Conservation (phyloP, 2,113 vertebrate species). For the Pelecanoides urinatrix region DNA sequence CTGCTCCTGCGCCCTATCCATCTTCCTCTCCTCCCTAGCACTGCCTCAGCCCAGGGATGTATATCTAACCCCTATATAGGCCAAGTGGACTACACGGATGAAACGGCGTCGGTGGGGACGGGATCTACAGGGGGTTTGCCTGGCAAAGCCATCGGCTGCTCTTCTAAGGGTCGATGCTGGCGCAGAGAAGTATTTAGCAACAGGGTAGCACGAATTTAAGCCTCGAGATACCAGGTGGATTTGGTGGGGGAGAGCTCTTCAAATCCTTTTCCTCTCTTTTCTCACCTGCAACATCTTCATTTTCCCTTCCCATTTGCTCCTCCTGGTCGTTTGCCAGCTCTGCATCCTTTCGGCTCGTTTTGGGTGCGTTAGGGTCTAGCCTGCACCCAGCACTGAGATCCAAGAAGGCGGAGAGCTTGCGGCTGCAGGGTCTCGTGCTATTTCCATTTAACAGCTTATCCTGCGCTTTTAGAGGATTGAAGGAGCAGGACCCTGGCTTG, state of each 20-base stretch:
- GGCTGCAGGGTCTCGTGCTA: neutral
- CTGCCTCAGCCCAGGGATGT: neutral
- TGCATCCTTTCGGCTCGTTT: neutral
- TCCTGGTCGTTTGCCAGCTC: neutral
- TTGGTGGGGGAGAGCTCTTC: neutral
- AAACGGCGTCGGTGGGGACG: fast-evolving
- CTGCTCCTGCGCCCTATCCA: neutral
- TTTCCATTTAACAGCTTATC: neutral
- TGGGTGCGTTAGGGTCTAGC: neutral
- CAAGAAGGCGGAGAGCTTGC: neutral
- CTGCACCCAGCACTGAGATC: neutral
- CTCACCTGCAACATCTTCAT: neutral
- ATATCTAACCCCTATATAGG: fast-evolving
- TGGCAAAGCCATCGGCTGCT: neutral
- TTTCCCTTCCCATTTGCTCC: neutral
- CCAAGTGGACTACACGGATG: fast-evolving
- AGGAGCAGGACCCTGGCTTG: neutral
- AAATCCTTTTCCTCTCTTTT: neutral
- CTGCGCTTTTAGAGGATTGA: neutral
- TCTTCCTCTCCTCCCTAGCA: neutral
- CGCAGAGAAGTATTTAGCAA: fast-evolving
- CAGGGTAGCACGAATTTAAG: neutral
- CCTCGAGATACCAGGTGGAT: neutral
- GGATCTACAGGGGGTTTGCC: neutral
- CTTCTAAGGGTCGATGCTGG: fast-evolving